phyloP scores from a whole-genome alignment of 2,797 vertebrate genomes.

The Rousettus madagascariensis region DNA sequence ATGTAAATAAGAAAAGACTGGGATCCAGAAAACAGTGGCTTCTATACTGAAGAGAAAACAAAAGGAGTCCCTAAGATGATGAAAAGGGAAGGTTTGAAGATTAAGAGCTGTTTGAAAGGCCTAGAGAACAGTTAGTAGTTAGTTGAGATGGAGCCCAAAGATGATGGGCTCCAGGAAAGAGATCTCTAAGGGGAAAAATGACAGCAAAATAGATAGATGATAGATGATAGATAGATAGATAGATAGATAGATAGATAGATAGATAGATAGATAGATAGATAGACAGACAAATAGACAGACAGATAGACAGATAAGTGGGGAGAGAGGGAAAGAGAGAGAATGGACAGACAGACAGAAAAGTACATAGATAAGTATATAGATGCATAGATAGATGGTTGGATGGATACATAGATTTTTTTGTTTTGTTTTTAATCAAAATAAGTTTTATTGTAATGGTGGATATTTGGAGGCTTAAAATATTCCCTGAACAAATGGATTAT shows the following conservation, averaged over 20 bases:
- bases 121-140: background rate
- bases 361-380: background rate
- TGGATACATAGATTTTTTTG: background rate
- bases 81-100: background rate
- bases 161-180: background rate
- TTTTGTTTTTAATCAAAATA: background rate
- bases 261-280: background rate
- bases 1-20: background rate
- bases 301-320: background rate
- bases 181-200: background rate
- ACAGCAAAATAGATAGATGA: background rate
- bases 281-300: background rate
- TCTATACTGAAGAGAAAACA: background rate
- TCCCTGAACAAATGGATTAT: conserved; percentile 39
- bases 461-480: conserved; percentile 25
- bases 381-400: background rate
- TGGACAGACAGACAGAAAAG: background rate
- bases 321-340: background rate
- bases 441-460: background rate
- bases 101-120: background rate
- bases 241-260: background rate
- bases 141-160: background rate
- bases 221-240: no score
- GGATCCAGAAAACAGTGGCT: background rate
- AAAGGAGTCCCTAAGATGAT: background rate